These are phyloP conservation scores for Dufourea novaeangliae DNA, from an alignment of 1,140 invertebrate genomes.

Conservation along the genomic window DNA sequence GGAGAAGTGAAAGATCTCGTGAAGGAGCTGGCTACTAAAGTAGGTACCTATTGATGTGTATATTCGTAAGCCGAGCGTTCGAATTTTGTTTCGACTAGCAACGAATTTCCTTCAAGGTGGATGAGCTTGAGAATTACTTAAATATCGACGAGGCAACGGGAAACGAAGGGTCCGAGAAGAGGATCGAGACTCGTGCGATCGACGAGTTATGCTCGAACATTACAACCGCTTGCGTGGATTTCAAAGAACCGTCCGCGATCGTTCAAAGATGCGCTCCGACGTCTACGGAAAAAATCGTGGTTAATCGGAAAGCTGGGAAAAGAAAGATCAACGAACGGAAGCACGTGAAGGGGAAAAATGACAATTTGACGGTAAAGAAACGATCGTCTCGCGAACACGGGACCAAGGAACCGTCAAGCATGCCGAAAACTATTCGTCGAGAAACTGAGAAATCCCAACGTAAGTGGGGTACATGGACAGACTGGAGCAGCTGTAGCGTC, in stretches of 20 bases:
- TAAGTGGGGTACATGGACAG: slow-evolving; percentile 83
- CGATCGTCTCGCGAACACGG: slow-evolving; percentile 15
- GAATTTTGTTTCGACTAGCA: not conserved
- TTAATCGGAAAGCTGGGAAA: not conserved
- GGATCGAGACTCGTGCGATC: not conserved
- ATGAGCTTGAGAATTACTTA: slow-evolving; percentile 58
- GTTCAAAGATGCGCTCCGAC: slow-evolving; percentile 8
- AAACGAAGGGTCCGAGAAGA: not conserved
- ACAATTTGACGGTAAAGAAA: not conserved
- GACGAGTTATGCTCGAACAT: slow-evolving; percentile 26
- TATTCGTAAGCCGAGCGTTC: not conserved
- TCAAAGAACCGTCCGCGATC: slow-evolving; percentile 8
- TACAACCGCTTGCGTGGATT: not conserved
- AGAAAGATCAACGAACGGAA: not conserved
- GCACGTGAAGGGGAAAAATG: not conserved
- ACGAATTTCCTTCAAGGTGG: slow-evolving; percentile 47
- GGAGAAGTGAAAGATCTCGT: slow-evolving; percentile 63
- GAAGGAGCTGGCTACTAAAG: slow-evolving; percentile 59
- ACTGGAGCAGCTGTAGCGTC: slow-evolving; percentile 84
- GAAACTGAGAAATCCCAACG: slow-evolving; percentile 36
- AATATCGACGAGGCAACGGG: slow-evolving; percentile 7
- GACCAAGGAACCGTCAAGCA: not conserved
- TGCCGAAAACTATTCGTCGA: not conserved
- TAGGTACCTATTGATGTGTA: slow-evolving; percentile 1
- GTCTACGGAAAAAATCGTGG: not conserved